phyloP scores from a whole-genome alignment of 2,113 vertebrate species.

The Delphinapterus leucas region DNA sequence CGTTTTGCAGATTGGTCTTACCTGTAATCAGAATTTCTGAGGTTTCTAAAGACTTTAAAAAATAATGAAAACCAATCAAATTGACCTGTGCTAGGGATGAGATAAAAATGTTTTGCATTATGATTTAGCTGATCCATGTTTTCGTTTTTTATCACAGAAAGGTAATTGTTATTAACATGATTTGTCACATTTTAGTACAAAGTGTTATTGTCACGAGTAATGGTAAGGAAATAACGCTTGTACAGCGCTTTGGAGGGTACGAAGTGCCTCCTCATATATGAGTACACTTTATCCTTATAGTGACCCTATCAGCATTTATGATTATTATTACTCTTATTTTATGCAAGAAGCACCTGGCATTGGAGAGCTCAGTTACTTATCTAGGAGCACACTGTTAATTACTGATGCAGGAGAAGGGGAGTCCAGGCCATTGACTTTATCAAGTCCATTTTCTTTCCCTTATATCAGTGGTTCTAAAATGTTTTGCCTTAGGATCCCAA shows the following conservation, averaged over 20 bases:
- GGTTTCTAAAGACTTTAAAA: neutral
- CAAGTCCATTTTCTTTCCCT: neutral
- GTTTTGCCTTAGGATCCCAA: neutral
- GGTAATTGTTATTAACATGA: neutral
- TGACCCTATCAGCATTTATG: neutral
- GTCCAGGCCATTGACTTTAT: neutral
- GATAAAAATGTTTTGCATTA: neutral
- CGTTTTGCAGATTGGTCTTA: neutral
- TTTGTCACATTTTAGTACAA: neutral
- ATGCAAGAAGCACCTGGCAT: neutral
- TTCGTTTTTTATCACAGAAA: neutral
- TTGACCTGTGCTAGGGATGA: neutral
- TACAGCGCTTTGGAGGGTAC: neutral
- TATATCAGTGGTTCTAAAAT: neutral
- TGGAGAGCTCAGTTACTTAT: neutral
- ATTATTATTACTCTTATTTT: neutral
- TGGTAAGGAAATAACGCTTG: neutral
- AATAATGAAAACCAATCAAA: neutral
- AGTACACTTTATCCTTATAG: neutral
- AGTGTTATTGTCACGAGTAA: neutral
- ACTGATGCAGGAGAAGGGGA: neutral
- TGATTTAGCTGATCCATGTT: neutral
- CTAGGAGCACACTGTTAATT: neutral
- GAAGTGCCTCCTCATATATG: fast-evolving
- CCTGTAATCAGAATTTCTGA: neutral